Percentiles rank a stretch among this genome's conserved stretches.
These are phyloP conservation scores for Xanthia togata DNA, from an alignment of 2,888 invertebrate species.

Conservation along the genomic window DNA sequence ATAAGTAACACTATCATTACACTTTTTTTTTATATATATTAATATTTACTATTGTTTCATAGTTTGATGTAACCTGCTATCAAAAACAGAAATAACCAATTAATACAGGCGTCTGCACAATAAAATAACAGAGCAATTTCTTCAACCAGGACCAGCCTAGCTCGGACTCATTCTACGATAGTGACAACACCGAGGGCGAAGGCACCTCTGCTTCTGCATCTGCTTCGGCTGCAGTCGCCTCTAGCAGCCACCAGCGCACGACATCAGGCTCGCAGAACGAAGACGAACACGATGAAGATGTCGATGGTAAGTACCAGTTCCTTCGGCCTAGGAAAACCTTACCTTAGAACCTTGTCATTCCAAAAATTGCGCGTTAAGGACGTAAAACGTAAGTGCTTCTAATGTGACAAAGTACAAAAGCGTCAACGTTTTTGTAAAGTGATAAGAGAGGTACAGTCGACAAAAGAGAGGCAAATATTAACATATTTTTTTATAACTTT, in stretches of 20 bases:
- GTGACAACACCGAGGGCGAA: slow-evolving; percentile 94
- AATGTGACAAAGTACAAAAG: background rate
- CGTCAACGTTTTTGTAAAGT: background rate
- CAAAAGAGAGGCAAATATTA: background rate
- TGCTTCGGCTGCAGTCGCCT: slow-evolving; percentile 73
- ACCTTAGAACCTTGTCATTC: background rate
- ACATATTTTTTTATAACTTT: background rate
- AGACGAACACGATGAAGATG: slow-evolving; percentile 92
- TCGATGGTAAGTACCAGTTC: slow-evolving; percentile 87
- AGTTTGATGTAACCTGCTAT: too few species aligned
- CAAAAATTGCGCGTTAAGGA: background rate
- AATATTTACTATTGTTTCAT: too few species aligned
- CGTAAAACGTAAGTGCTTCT: background rate
- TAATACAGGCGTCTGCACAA: background rate
- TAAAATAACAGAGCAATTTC: background rate
- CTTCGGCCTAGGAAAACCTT: background rate
- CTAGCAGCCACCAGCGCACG: slow-evolving; percentile 86
- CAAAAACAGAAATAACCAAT: background rate
- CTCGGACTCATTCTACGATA: slow-evolving; percentile 97
- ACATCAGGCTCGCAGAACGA: slow-evolving; percentile 89
- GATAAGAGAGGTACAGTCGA: background rate
- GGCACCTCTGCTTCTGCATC: slow-evolving; percentile 81
- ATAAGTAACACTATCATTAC: too few species aligned
- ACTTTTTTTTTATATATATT: too few species aligned
- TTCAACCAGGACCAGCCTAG: slow-evolving; percentile 94